These are phyloP conservation scores for Glomeris maerens DNA, from an alignment of 1,140 invertebrate genomes.

Conservation along the genomic window DNA sequence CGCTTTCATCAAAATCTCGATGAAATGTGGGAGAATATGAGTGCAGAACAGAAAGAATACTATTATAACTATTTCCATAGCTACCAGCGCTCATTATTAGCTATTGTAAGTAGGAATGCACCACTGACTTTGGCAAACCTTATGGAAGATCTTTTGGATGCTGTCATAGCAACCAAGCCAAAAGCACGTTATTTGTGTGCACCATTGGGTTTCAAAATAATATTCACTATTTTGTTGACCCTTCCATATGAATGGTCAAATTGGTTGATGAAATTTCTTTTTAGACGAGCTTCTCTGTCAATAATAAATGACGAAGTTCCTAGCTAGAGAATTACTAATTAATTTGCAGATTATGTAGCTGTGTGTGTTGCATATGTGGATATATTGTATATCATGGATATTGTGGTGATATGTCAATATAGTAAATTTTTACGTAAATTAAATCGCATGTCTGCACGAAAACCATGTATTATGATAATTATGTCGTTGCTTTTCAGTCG, in stretches of 20 bases:
- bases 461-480: too few species aligned
- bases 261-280: not conserved
- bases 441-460: too few species aligned
- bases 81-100: not conserved
- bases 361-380: too few species aligned
- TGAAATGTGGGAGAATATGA: slow-evolving; percentile 18
- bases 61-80: slow-evolving; percentile 17
- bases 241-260: not conserved
- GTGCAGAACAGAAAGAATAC: slow-evolving; percentile 4
- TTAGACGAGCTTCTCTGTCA: not conserved
- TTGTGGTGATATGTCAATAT: too few species aligned
- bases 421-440: too few species aligned
- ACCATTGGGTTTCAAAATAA: not conserved
- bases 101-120: not conserved
- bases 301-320: too few species aligned
- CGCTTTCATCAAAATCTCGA: slow-evolving; percentile 13
- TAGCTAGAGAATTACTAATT: too few species aligned
- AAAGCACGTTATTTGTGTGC: slow-evolving; percentile 2
- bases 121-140: not conserved
- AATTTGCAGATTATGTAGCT: too few species aligned
- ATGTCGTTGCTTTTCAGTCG: too few species aligned
- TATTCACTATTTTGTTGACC: not conserved
- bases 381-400: too few species aligned
- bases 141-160: not conserved
- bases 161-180: not conserved